Base-by-base conservation (phyloP, 2,888 invertebrate genomes). In the Salticus scenicus region DNA sequence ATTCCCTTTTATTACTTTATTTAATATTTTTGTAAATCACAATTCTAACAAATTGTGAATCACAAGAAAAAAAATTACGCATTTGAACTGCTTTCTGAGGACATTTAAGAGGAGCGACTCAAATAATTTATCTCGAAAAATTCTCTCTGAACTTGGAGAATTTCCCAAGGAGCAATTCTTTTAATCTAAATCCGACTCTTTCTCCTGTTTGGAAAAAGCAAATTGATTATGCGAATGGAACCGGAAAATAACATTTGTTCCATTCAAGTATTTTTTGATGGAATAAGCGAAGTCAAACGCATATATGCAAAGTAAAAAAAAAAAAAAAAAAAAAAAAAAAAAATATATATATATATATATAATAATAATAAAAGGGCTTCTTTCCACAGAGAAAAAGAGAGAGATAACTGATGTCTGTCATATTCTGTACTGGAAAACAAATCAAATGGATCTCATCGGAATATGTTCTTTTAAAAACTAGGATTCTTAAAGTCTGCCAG, bases 191-290 rank as follows among this genome's bases (percentile, higher is more conserved):
- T 74, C 57, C 31, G 41, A 24, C 78, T 67, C 42, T 20, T 64
- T 33, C 51, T 47, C 76, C 67, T 57, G 17, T 51, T 24, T 57
- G 66, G 20, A 67, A 72, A 83, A 77, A 77, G 77, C 72, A 83
- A 83, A 83, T 83, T 83, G 83, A 83, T 83, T 83, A 83, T 83
- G 76, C 83, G 76, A 77, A 83, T 83, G 77, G 83, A 83, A 76
- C 77, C 67, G 72, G 72, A 77, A 83, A 83, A 83, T 83, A 83
- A 83, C 83, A 83, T 77, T 83, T 83, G 83, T 83, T 83, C 51
- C 77, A 37, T 77, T 79, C 71, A 72, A 37, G 79, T 82, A 82
- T 82, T 75, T 71, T 82, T 82, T 83, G 83, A 83, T 83, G 57
- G 77, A 77, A 82, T 64, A 82, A 76, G 47, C 64, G 75, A 71